Evolutionary conservation across 2,113 vertebrate genomes (phyloP).

Genomic region (Ranitomeya imitator): DNA sequence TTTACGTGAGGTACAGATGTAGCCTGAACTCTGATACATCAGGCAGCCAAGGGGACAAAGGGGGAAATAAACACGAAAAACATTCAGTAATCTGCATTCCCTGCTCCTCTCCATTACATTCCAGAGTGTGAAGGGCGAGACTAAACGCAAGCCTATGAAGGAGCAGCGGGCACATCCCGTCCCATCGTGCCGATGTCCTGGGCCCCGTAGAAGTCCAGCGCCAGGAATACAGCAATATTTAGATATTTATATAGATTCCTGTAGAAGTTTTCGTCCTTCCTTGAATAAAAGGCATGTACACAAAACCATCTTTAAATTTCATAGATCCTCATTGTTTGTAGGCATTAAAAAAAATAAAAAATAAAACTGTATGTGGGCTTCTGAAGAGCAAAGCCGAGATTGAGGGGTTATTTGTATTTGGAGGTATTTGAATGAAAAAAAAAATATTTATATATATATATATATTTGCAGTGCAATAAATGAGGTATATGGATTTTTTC

Average conservation of each 20-base stretch:
- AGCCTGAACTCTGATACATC: slow-evolving; percentile 26
- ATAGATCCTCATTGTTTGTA: neutral
- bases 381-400: slow-evolving; percentile 29
- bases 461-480: slow-evolving; percentile 40
- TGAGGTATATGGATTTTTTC: slow-evolving; percentile 15
- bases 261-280: slow-evolving; percentile 39
- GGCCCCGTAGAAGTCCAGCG: slow-evolving; percentile 40
- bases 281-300: slow-evolving; percentile 67
- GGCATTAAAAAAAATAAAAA: slow-evolving; percentile 9
- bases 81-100: slow-evolving; percentile 43
- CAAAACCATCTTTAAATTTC: slow-evolving; percentile 55
- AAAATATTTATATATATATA: slow-evolving; percentile 58
- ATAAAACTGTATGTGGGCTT: slow-evolving; percentile 44
- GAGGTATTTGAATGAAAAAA: slow-evolving; percentile 62
- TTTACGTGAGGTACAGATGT: slow-evolving; percentile 30
- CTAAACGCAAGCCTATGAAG: slow-evolving; percentile 12
- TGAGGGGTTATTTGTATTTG: slow-evolving; percentile 63
- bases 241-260: slow-evolving; percentile 35
- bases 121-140: slow-evolving; percentile 27
- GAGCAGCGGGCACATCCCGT: slow-evolving; percentile 30
- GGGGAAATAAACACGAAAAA: slow-evolving; percentile 3
- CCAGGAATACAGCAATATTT: slow-evolving; percentile 28
- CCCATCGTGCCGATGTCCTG: slow-evolving; percentile 27
- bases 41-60: slow-evolving; percentile 19
- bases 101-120: slow-evolving; percentile 41